Evolutionary conservation across 2,797 vertebrate species (phyloP), one percentile per base, ranked within the genome.

Genomic region (Schizopygopsis malacanthus): DNA sequence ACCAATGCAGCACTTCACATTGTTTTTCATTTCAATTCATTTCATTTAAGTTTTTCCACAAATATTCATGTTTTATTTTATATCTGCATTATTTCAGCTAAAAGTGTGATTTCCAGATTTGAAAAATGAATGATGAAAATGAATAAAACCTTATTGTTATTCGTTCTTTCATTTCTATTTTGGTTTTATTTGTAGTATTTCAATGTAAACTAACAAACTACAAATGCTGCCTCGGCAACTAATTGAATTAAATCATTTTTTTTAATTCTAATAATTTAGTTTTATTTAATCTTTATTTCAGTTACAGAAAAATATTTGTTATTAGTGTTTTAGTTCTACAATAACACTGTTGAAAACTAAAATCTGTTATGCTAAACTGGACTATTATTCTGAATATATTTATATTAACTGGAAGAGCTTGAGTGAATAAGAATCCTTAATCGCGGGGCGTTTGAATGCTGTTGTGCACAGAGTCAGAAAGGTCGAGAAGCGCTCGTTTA

Each of bases 401-500:
- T 6, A 1, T 65, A 33, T 33, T 28, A 63, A 12, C 25, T 28
- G 2, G 61, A 28, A 63, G 61, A 25, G 4, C 4, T 65, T 15
- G 12, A 15, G n/a, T 15, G 4, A 25, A n/a, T 28, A 28, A 63
- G 13, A 70, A 11, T 6, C 67, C 2, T 41, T 41, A 22, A 22
- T 41, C 15, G 10, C 33, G 1, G 28, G 43, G 2, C 45, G 4
- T 73, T 73, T 73, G 47, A 28, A 37, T 28, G 25, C 9, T 33
- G 8, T 45, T 15, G 22, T 45, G 41, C 13, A 16, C 41, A 45
- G 6, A 72, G 12, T 18, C 81, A 33, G 20, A 56, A 56, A 9
- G 52, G 69, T 54, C 72, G 15, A 63, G 73, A 87, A 86, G 87
- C 84, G 59, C 87, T 70, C 45, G 83, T 85, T 78, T 84, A 88